Evolutionary conservation across 2,113 vertebrate genomes (phyloP), one percentile per base, ranked within the genome.

Genomic region (Sinocyclocheilus grahami): DNA sequence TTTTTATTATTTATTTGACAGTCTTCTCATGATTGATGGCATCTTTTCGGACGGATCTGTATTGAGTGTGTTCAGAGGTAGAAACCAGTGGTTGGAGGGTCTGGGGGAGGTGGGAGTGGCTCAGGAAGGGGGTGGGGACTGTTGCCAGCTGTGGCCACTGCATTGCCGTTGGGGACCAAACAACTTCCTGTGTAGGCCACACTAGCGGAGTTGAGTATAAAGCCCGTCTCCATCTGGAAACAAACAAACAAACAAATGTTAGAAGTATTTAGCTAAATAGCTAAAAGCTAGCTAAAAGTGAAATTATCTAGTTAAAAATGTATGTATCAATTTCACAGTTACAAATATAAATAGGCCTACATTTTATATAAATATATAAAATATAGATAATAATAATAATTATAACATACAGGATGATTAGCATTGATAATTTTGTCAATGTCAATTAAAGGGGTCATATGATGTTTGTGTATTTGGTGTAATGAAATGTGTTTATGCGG

Each of bases 11-110:
- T 39, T 63, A 46, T 80, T 39, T 27, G 75, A 46, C 48, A 79
- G 51, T 67, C 7, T 24, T 83, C n/a, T 13, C 22, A 10, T 84
- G 80, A 82, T 71, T 55, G 13, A 60, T 33, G 30, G 69, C 65
- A 72, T 84, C 82, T 11, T 39, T 18, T 22, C 74, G 42, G 75
- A 30, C 8, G 1, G 33, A 69, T 48, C 1, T 48, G 27, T 39
- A 39, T 24, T 30, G 20, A 37, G 10, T 48, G 27, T 30, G 18
- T 18, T 92, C 93, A 95, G 82, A 95, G 91, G 72, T 92, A 92
- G 84, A 93, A 95, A 79, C 92, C 90, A 2, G 91, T 53, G 3
- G 85, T 90, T 58, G 91, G 91, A 20, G 91, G 85, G 92, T 94
- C 93, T n/a, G 90, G 33, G 0, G 90, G 85, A 67, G 86, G 62